Percentiles rank a stretch among this genome's conserved stretches.
These are phyloP conservation scores for Phyllotis vaccarum DNA, from an alignment of 2,797 vertebrate species.

Conservation along the genomic window DNA sequence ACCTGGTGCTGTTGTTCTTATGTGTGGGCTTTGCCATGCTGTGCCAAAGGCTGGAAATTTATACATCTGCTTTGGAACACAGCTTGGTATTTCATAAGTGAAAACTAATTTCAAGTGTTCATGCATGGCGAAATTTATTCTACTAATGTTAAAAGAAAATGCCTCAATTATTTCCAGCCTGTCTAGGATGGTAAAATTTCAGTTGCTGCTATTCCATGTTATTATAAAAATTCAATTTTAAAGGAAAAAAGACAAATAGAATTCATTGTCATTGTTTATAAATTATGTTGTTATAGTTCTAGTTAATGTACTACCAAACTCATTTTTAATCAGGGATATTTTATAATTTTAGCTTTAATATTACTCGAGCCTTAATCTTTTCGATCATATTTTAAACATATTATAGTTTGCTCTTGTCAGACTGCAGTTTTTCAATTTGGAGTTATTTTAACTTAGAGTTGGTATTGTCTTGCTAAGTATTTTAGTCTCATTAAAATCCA, in stretches of 20 bases:
- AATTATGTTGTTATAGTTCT: neutral
- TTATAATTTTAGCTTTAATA: neutral
- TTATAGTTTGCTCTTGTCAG: neutral
- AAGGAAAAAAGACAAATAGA: neutral
- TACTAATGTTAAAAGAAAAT: slow-evolving; percentile 77
- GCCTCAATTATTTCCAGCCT: neutral
- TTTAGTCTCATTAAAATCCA: neutral
- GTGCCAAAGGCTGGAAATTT: slow-evolving; percentile 86
- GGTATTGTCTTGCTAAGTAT: neutral
- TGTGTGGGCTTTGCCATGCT: slow-evolving; percentile 82
- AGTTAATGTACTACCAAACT: neutral
- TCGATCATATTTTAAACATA: neutral
- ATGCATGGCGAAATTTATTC: slow-evolving; percentile 32
- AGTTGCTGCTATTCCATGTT: neutral
- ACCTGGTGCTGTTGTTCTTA: slow-evolving; percentile 56
- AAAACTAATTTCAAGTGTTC: slow-evolving; percentile 68
- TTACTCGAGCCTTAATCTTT: neutral
- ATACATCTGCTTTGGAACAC: slow-evolving; percentile 84
- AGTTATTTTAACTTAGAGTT: neutral
- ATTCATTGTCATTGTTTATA: neutral
- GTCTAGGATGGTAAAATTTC: neutral
- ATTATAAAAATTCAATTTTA: neutral
- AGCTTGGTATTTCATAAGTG: slow-evolving; percentile 81
- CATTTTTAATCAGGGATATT: neutral
- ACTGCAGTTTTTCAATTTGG: neutral